Evolutionary conservation across 2,888 invertebrate genomes (phyloP), one percentile per base, ranked within the genome.

Genomic region (Alsophila aescularia): DNA sequence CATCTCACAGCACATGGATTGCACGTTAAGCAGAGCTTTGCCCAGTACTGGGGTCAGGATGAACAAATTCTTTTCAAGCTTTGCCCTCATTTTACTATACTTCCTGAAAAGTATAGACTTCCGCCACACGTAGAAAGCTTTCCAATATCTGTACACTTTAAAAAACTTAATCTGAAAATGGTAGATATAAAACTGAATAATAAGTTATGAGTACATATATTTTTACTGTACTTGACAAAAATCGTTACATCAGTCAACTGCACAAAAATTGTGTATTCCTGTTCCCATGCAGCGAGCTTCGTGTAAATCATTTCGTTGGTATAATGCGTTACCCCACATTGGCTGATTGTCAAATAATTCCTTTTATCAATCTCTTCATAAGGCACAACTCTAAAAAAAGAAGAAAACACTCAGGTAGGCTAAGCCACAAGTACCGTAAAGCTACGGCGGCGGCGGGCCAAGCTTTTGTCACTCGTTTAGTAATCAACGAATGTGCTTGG

Each of bases 321-420:
- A 78, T 94, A 95, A 70, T 96, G 95, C n/a, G 96, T 95, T 0
- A 97, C 96, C 0, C 98, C 98, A 73, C 95, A 94, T 2, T 93
- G 87, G 64, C 97, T 96, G 66, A 98, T 95, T 0, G 97, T 98
- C 71, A 96, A 94, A 77, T 94, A 96, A 72, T 96, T 95, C 12
- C 85, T 92, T 73, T 93, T 94, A 68, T 95, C 94, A 15, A 96
- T 90, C 44, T 95, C 90, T 32, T 94, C 93, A 72, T 95, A 97
- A 0, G 94, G 93, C 0, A 96, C 96, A 31, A 96, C 94, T 67
- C 97, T 96, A 77, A 31, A 57, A 60, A 55, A 13, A 32, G 29
- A 12, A 40, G 3, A 7, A 24, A 10, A 52, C 31, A 15, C 8
- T 5, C 18, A 37, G 0, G 5, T 6, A 32, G 2, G 3, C 12